A percentile compares a stretch with the other conserved stretches of the same genome.
phyloP scores from a whole-genome alignment of 2,797 vertebrate genomes.

The Acomys russatus region DNA sequence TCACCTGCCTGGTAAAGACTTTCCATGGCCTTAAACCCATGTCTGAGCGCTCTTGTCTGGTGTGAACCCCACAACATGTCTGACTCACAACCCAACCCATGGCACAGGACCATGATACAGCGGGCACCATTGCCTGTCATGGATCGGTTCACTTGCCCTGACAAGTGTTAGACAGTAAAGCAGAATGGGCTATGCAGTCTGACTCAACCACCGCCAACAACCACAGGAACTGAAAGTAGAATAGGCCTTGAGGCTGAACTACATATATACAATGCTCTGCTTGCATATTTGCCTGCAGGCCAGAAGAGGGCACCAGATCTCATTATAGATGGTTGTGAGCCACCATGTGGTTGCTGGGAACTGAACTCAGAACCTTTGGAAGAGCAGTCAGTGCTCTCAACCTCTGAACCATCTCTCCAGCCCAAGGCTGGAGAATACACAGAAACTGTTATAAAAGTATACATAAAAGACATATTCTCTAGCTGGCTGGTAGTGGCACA shows the following conservation, averaged over 20 bases:
- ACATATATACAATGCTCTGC: no score
- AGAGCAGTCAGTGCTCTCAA: no score
- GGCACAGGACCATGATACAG: neutral
- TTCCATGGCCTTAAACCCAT: neutral
- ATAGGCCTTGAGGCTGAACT: neutral
- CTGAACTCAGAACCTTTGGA: no score
- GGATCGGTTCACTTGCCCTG: constrained; percentile 11
- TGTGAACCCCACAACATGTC: neutral
- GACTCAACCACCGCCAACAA: neutral
- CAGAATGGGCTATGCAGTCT: neutral
- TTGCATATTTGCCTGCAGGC: no score
- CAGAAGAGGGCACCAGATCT: no score
- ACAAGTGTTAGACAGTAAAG: neutral
- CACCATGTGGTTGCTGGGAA: no score
- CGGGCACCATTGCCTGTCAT: neutral
- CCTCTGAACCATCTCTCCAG: no score
- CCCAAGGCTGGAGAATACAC: neutral
- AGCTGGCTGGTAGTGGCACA: neutral
- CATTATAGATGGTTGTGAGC: no score
- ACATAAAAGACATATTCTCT: neutral
- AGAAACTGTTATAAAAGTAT: neutral
- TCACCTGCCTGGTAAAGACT: neutral
- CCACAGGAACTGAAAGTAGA: neutral
- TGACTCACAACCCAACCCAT: neutral
- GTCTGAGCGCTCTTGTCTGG: neutral